Base-by-base conservation (phyloP, 1,140 invertebrate genomes). In the Drosophila orosa region DNA sequence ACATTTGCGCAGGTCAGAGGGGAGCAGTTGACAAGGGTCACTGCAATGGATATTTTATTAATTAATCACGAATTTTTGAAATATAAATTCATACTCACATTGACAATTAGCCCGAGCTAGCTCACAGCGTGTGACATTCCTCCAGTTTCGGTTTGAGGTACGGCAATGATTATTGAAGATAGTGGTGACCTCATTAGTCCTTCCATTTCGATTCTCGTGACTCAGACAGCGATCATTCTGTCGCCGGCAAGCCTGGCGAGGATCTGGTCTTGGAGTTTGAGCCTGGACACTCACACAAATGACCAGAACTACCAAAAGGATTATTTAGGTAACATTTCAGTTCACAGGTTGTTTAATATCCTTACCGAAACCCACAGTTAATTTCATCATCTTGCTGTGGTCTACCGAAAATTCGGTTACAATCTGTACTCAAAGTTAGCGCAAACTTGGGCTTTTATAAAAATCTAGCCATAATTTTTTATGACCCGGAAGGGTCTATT, bases 361-460 rank as follows among this genome's bases (percentile, higher is more conserved):
- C 82, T 81, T 75, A 85, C 82, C 74, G 25, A 85, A 75, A 29
- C 72, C 31, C n/a, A 78, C 27, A 25, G 55, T 22, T 33, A 75
- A 8, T 47, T 86, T 81, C 9, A 56, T 63, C 78, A 86, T 86
- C 15, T 58, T 77, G 35, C 27, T 73, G 25, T n/a, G 40, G 42
- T 1, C 17, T 47, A 29, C 33, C 27, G 35, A 56, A 19, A 50
- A 39, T 17, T 47, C 31, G 25, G 35, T 40, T 37, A 31, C 48
- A n/a, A 54, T 57, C 57, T 77, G 57, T 77, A 33, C 15, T 24
- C 3, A 33, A 56, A 17, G 7, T 3, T 5, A n/a, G 19, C n/a
- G 15, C 13, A 44, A 12, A 22, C 31, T 33, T 33, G 19, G 24
- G 74, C 50, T 77, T 77, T 77, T 77, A 77, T 77, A 69, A 61